Conservation (phyloP, 2,113 vertebrate species). For the Rhea americana region DNA sequence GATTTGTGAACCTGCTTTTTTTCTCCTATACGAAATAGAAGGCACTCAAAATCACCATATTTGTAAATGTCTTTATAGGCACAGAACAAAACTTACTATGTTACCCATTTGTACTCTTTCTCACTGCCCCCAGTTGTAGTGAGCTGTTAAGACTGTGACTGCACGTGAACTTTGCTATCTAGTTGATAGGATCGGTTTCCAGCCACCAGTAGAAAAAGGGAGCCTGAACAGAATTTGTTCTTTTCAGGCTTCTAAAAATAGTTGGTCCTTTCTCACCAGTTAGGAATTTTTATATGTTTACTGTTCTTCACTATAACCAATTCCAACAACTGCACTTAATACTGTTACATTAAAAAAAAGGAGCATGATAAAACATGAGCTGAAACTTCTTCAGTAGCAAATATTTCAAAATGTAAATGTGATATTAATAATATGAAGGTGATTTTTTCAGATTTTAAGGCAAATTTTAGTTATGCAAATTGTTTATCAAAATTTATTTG, state of each 20-base stretch:
- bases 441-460: not conserved
- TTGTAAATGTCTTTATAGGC: not conserved
- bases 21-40: not conserved
- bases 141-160: not conserved
- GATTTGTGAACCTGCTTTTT: not conserved
- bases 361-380: not conserved
- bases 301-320: constrained; percentile 59
- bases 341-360: constrained; percentile 45
- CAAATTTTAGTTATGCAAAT: not conserved
- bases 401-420: constrained; percentile 27
- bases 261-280: constrained; percentile 60
- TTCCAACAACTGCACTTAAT: constrained; percentile 40
- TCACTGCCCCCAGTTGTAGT: not conserved
- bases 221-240: constrained; percentile 27
- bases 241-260: constrained; percentile 71
- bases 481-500: constrained; percentile 53
- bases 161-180: not conserved
- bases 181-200: not conserved
- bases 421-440: not conserved
- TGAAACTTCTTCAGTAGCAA: constrained; percentile 24
- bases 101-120: not conserved
- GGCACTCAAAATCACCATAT: not conserved
- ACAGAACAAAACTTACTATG: not conserved
- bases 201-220: not conserved
- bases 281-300: constrained; percentile 72